These are phyloP conservation scores for Aleiodes leptofemur DNA, from an alignment of 2,888 invertebrate genomes.

Conservation along the genomic window DNA sequence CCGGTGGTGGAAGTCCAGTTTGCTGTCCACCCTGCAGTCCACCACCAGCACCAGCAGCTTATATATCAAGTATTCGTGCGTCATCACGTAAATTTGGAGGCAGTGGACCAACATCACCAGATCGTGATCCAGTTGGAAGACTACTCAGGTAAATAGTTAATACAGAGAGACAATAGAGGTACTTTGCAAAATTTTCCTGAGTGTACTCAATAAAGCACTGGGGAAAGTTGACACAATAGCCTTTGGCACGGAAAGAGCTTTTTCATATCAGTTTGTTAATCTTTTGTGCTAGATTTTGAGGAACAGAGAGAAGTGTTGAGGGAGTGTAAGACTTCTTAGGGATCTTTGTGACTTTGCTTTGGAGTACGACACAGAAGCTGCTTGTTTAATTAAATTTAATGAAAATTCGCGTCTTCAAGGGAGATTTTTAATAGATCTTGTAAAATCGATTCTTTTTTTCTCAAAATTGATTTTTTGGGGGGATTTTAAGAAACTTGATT, in stretches of 20 bases:
- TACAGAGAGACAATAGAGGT: neutral
- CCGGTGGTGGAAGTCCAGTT: conserved; percentile 68
- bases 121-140: conserved; percentile 67
- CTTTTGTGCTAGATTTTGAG: conserved; percentile 15
- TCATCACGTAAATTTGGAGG: conserved; percentile 68
- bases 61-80: conserved; percentile 72
- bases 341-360: neutral
- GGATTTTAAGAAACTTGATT: too few relatives aligned
- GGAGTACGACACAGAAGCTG: neutral
- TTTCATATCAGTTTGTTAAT: conserved; percentile 6
- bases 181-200: too few relatives aligned
- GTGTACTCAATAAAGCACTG: neutral
- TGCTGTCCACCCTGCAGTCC: conserved; percentile 70
- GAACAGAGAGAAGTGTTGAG: neutral
- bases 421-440: too few relatives aligned
- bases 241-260: conserved; percentile 16
- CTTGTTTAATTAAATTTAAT: conserved; percentile 6
- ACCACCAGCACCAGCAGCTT: conserved; percentile 71
- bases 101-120: conserved; percentile 65
- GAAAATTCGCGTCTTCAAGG: neutral
- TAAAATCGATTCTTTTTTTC: too few relatives aligned
- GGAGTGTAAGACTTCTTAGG: conserved; percentile 13
- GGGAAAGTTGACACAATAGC: neutral
- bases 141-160: conserved; percentile 64
- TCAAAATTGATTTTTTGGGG: too few relatives aligned